Evolutionary conservation across 2,888 invertebrate species (phyloP).

Genomic region (Siphonodentalium dalli): DNA sequence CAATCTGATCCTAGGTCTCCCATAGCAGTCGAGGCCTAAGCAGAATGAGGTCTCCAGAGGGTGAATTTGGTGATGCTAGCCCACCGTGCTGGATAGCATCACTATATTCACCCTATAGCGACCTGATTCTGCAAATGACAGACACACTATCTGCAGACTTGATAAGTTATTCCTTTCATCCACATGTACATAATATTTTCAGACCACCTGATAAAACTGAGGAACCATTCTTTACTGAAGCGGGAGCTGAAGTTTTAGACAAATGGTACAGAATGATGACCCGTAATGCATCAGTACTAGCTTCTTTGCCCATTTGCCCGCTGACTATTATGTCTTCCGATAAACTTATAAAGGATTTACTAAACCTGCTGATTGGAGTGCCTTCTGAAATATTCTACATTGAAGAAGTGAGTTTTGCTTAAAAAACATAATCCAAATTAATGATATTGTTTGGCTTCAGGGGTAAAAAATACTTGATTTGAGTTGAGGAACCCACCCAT

Average conservation of each 20-base stretch:
- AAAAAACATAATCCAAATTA: not conserved
- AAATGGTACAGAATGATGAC: slow-evolving; percentile 36
- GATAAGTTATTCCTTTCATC: no score
- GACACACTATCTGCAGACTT: no score
- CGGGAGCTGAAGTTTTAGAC: slow-evolving; percentile 51
- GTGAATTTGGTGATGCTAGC: no score
- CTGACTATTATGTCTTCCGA: slow-evolving; percentile 30
- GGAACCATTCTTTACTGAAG: slow-evolving; percentile 54
- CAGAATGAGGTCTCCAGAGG: not conserved
- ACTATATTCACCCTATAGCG: not conserved
- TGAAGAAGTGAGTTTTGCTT: slow-evolving; percentile 39
- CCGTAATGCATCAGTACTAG: slow-evolving; percentile 36
- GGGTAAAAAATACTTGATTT: no score
- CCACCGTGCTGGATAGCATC: not conserved
- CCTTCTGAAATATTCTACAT: slow-evolving; percentile 50
- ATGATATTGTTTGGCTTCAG: not conserved
- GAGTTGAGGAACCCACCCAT: no score
- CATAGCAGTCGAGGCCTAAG: no score
- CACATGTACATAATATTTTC: no score
- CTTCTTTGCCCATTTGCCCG: slow-evolving; percentile 16
- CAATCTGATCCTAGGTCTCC: no score
- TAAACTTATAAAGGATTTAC: slow-evolving; percentile 42
- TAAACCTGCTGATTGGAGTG: slow-evolving; percentile 54
- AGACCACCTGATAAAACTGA: slow-evolving; percentile 47
- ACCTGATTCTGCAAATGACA: no score